phyloP scores from a whole-genome alignment of 2,113 vertebrate species.

The Gymnogyps californianus region DNA sequence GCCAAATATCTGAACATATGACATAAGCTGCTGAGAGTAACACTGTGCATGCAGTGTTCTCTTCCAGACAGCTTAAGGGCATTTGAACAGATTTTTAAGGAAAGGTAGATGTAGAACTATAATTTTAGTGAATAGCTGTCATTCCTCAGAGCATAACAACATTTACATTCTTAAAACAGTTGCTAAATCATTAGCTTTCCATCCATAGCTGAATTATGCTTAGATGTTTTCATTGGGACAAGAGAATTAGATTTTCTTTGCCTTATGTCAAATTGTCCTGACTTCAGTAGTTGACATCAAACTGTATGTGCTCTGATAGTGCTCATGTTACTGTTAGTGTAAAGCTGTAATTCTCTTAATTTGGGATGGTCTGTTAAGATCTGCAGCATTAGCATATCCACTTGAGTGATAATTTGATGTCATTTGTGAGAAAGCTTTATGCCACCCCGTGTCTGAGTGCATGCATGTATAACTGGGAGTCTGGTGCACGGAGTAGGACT shows the following conservation, averaged over 20 bases:
- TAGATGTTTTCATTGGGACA: background rate
- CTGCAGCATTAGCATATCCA: background rate
- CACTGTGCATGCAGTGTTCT: background rate
- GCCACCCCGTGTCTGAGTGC: background rate
- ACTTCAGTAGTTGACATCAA: background rate
- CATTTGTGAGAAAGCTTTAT: background rate
- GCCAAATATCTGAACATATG: slow-evolving; percentile 44
- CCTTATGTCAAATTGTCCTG: background rate
- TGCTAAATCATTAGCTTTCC: background rate
- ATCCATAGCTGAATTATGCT: background rate
- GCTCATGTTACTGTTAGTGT: background rate
- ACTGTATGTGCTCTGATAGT: background rate
- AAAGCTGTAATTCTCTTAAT: background rate
- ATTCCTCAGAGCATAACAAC: background rate
- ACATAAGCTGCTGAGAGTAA: slow-evolving; percentile 54
- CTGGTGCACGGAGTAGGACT: background rate
- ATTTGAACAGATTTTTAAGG: slow-evolving; percentile 55
- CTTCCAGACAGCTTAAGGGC: background rate
- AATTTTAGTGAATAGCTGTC: background rate
- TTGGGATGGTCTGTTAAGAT: background rate
- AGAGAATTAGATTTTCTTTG: background rate
- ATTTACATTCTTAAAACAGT: background rate
- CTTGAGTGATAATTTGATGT: background rate
- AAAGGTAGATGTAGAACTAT: background rate
- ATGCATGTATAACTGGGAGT: background rate